Conservation (phyloP, 2,113 vertebrate species). For the Henicopernis longicauda region DNA sequence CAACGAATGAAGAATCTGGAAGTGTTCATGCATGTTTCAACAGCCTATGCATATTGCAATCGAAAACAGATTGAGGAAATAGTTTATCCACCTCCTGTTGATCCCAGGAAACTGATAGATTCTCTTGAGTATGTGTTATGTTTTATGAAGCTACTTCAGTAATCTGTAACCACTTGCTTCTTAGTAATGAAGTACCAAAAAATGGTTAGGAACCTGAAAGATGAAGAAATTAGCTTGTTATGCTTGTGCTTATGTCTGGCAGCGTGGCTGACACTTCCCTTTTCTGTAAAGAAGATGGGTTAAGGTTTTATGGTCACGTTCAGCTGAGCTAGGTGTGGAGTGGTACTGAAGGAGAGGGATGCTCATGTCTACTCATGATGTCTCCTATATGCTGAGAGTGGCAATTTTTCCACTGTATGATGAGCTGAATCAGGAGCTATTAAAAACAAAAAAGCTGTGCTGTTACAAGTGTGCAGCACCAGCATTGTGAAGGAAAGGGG, state of each 20-base stretch:
- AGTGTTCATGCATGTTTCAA: constrained; percentile 93
- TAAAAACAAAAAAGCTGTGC: neutral
- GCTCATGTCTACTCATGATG: neutral
- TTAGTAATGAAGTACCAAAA: neutral
- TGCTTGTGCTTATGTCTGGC: neutral
- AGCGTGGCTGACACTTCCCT: neutral
- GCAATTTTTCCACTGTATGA: neutral
- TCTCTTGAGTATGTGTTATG: constrained; percentile 86
- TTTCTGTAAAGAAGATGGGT: neutral
- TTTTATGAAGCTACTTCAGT: neutral
- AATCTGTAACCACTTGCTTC: neutral
- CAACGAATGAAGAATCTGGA: constrained; percentile 90
- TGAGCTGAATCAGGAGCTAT: neutral
- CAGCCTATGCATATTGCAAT: constrained; percentile 96
- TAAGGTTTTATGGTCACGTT: neutral
- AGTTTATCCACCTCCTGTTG: constrained; percentile 89
- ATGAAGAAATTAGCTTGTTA: neutral
- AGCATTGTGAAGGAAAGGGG: neutral
- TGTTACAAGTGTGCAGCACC: neutral
- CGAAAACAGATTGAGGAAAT: constrained; percentile 90
- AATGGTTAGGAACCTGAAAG: neutral
- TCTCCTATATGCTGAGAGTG: neutral
- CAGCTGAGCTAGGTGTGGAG: neutral
- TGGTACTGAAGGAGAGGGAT: neutral
- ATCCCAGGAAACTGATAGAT: constrained; percentile 92